A percentile compares a stretch with the other conserved stretches of the same genome.
These are phyloP conservation scores for Seriola dumerili DNA, from an alignment of 2,113 vertebrate genomes.

Conservation along the genomic window DNA sequence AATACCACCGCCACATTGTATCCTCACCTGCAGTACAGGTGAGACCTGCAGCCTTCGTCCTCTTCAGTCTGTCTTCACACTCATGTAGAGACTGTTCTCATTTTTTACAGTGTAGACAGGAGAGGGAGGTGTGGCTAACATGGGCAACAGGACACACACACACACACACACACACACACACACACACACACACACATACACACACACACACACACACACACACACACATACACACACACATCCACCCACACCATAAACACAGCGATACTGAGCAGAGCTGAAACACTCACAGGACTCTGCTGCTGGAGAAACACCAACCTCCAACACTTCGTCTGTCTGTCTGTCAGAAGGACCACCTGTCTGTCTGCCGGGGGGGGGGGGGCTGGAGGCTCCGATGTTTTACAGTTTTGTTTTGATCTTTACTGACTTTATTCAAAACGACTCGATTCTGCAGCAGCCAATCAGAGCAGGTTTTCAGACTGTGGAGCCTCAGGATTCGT, in stretches of 20 bases:
- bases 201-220: too few species aligned
- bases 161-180: background rate
- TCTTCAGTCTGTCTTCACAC: too few species aligned
- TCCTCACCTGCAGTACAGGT: too few species aligned
- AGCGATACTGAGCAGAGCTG: constrained; percentile 31
- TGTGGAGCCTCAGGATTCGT: background rate
- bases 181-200: too few species aligned
- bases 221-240: too few species aligned
- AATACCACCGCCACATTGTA: too few species aligned
- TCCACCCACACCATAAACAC: background rate
- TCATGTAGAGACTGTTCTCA: too few species aligned
- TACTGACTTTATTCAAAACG: too few species aligned
- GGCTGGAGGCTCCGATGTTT: too few species aligned
- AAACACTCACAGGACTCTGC: constrained; percentile 15
- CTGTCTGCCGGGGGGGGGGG: too few species aligned
- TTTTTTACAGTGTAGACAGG: constrained; percentile 46
- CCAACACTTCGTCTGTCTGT: background rate
- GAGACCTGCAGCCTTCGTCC: too few species aligned
- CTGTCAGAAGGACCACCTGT: background rate
- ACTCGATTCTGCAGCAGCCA: background rate
- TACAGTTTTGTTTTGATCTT: too few species aligned
- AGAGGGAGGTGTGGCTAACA: constrained; percentile 40
- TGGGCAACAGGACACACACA: constrained; percentile 3
- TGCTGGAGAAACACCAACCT: constrained; percentile 12
- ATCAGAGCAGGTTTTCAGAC: background rate